Evolutionary conservation across 2,888 invertebrate species (phyloP).

Genomic region (Phaonia tiefii): DNA sequence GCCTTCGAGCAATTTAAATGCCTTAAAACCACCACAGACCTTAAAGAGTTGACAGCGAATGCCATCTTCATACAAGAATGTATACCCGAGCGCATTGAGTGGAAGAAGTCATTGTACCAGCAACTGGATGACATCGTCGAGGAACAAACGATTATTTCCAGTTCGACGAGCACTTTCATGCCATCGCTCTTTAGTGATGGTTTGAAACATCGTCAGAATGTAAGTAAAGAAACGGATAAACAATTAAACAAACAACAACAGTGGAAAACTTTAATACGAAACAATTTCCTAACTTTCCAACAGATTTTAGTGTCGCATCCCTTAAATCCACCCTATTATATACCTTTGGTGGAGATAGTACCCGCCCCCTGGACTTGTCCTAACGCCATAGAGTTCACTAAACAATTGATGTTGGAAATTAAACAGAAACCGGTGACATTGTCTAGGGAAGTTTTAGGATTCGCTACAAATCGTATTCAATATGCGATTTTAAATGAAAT

Average conservation of each 20-base stretch:
- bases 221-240: conserved; percentile 70
- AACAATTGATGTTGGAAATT: conserved; percentile 89
- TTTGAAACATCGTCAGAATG: conserved; percentile 86
- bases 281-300: conserved; percentile 8
- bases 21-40: conserved; percentile 86
- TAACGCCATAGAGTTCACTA: conserved; percentile 86
- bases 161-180: conserved; percentile 95
- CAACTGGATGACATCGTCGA: conserved; percentile 89
- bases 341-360: conserved; percentile 95
- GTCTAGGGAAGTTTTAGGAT: conserved; percentile 93
- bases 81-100: conserved; percentile 92
- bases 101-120: conserved; percentile 90
- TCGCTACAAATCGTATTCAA: conserved; percentile 96
- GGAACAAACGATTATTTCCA: conserved; percentile 89
- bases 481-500: conserved; percentile 96
- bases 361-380: conserved; percentile 95
- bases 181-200: conserved; percentile 93
- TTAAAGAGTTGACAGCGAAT: conserved; percentile 87
- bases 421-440: conserved; percentile 95
- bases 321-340: conserved; percentile 97
- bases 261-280: neutral
- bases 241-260: conserved; percentile 15
- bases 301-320: conserved; percentile 90
- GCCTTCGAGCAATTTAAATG: conserved; percentile 88
- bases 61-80: conserved; percentile 95